A percentile compares a stretch with the other conserved stretches of the same genome.
Evolutionary conservation across 2,888 invertebrate genomes (phyloP).

Genomic region (Hypercompe scribonia): DNA sequence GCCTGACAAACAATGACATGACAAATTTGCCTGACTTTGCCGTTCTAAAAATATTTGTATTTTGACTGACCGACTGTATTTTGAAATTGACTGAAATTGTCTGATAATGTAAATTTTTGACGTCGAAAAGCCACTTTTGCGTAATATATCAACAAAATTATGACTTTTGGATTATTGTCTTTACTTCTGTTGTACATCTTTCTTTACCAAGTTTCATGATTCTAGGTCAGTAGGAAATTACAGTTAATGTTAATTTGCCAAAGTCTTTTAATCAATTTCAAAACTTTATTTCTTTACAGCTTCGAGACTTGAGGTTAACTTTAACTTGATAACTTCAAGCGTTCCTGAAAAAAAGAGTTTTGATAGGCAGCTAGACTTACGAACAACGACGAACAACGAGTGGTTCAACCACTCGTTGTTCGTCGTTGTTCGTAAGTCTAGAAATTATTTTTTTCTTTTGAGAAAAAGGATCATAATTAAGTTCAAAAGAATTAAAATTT

Average conservation of each 20-base stretch:
- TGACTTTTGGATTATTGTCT: not conserved
- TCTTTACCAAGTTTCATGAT: not conserved
- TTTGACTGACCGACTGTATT: no score
- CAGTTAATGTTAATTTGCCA: not conserved
- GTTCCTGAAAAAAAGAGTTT: no score
- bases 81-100: no score
- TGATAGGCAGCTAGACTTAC: not conserved
- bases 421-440: no score
- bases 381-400: not conserved
- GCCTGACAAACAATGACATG: no score
- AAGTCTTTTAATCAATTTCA: not conserved
- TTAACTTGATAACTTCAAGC: not conserved
- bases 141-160: not conserved
- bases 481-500: no score
- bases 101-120: no score
- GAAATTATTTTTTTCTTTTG: no score
- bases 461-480: no score
- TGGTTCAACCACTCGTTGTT: no score
- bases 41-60: no score
- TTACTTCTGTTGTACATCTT: not conserved
- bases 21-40: no score
- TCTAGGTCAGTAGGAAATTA: not conserved
- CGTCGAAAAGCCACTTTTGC: not conserved
- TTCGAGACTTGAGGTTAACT: not conserved
- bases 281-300: not conserved